Percentiles rank a stretch among this genome's conserved stretches.
Evolutionary conservation across 2,888 invertebrate genomes (phyloP).

Genomic region (Eledone cirrhosa): DNA sequence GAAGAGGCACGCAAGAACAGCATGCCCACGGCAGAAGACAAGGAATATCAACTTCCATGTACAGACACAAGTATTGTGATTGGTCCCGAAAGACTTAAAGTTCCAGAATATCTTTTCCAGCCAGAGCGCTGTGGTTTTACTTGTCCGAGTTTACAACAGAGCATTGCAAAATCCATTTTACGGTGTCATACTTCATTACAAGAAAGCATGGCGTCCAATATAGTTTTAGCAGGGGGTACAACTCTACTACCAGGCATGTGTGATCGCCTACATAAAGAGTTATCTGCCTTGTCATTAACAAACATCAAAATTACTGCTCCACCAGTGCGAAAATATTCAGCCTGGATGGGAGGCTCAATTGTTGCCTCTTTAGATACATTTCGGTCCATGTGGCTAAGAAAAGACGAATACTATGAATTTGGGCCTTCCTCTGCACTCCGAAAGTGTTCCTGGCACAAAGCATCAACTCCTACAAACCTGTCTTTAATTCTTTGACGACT

Average conservation of each 20-base stretch:
- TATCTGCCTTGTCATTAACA: constrained; percentile 1
- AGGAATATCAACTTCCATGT: neutral
- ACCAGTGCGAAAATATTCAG: constrained; percentile 22
- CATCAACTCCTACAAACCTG: constrained; percentile 1
- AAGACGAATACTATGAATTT: constrained; percentile 10
- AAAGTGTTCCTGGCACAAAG: constrained; percentile 11
- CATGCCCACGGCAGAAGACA: constrained; percentile 1
- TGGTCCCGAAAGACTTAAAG: neutral
- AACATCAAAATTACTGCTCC: constrained; percentile 17
- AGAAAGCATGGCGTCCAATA: constrained; percentile 6
- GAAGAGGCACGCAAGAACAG: constrained; percentile 4
- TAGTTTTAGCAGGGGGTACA: constrained; percentile 26
- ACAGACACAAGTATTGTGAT: neutral
- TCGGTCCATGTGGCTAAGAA: constrained; percentile 25
- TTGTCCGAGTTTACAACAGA: constrained; percentile 15
- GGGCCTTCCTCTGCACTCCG: neutral
- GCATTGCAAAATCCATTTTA: neutral
- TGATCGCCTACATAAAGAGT: constrained; percentile 4
- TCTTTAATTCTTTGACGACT: constrained; percentile 7
- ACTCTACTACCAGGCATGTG: constrained; percentile 10
- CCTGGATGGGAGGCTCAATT: constrained; percentile 20
- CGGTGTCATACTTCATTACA: constrained; percentile 10
- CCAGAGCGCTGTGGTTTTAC: constrained; percentile 22
- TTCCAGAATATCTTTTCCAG: constrained; percentile 19
- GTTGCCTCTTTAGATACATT: constrained; percentile 21